Conservation (phyloP, 2,888 invertebrate genomes). For the Chrysodeixis includens region DNA sequence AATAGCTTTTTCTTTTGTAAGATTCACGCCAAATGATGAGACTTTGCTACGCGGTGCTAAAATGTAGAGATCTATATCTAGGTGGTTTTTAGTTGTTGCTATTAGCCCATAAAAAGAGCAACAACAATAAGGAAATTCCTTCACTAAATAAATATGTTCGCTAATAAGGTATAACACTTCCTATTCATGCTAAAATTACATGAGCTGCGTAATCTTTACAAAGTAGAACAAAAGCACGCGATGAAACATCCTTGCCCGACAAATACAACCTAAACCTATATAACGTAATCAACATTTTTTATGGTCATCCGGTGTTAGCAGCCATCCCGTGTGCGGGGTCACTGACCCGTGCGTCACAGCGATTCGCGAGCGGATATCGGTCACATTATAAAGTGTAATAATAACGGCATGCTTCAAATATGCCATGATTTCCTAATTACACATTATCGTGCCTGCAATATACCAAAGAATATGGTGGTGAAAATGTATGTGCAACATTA, state of each 20-base stretch:
- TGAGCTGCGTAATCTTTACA: neutral
- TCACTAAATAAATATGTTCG: no score
- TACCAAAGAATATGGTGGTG: neutral
- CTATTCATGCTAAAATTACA: neutral
- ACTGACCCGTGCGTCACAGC: constrained; percentile 57
- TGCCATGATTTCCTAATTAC: neutral
- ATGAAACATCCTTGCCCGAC: constrained; percentile 26
- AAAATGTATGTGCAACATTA: neutral
- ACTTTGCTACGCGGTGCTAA: no score
- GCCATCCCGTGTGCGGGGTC: constrained; percentile 50
- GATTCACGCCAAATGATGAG: no score
- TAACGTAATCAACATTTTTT: constrained; percentile 43
- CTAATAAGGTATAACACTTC: neutral
- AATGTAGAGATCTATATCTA: no score
- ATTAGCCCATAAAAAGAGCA: no score
- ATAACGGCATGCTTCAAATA: constrained; percentile 46
- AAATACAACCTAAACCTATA: constrained; percentile 27
- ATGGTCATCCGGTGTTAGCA: constrained; percentile 46
- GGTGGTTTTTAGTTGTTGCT: no score
- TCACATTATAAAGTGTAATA: constrained; percentile 58
- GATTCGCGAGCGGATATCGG: constrained; percentile 58
- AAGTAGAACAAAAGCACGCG: constrained; percentile 12
- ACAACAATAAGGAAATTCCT: no score
- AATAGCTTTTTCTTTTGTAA: no score
- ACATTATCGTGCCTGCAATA: neutral